Evolutionary conservation across 92 coral and sea anemone genomes (phyloP).

Genomic region (Epizoanthus scotinus): DNA sequence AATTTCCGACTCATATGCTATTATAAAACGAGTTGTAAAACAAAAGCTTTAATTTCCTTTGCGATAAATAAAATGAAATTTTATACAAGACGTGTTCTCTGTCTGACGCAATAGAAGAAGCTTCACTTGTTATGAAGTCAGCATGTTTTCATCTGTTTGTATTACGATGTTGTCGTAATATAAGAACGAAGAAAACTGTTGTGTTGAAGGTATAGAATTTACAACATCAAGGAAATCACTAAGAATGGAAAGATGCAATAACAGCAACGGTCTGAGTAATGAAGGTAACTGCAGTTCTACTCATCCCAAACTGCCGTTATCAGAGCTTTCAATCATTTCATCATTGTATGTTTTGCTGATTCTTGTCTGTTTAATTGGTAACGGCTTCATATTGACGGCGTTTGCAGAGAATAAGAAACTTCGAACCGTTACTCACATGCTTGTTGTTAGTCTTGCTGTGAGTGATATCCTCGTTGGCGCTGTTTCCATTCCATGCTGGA

Average conservation of each 20-base stretch:
- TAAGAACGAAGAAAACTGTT: no score
- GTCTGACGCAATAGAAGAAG: no score
- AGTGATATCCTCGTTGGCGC: conserved; percentile 82
- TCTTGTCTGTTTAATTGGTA: conserved; percentile 65
- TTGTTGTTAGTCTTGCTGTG: conserved; percentile 71
- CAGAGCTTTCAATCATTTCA: conserved; percentile 50
- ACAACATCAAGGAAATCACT: no score
- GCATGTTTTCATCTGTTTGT: no score
- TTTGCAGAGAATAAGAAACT: conserved; percentile 73
- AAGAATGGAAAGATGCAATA: conserved; percentile 2
- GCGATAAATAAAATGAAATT: no score
- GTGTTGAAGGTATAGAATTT: no score
- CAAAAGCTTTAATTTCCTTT: no score
- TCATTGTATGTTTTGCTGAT: conserved; percentile 50
- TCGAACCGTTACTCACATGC: conserved; percentile 73
- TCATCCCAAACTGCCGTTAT: conserved; percentile 10
- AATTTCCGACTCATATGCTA: no score
- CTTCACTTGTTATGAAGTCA: no score
- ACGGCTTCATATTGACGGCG: conserved; percentile 75
- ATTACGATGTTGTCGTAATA: no score
- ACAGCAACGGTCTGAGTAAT: background rate
- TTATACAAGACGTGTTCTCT: no score
- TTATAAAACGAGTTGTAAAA: no score
- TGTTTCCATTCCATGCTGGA: conserved; percentile 89
- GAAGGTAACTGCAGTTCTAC: background rate